phyloP scores from a whole-genome alignment of 92 coral and sea anemone species.

The Epizoanthus rinbou region DNA sequence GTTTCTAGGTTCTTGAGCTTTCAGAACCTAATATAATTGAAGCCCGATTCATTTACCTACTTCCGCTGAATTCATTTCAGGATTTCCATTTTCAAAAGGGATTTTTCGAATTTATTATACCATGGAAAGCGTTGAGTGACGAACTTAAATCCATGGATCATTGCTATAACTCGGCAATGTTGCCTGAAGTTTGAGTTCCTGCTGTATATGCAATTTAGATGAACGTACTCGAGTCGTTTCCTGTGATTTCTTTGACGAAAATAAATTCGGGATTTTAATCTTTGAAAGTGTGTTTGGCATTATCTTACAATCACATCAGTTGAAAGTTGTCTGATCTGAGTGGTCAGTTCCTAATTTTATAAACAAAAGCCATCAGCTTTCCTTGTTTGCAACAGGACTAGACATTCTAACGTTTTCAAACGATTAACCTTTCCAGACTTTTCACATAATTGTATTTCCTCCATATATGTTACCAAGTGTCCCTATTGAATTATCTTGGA shows the following conservation, averaged over 20 bases:
- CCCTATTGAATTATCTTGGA: neutral
- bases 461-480: neutral
- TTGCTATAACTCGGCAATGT: neutral
- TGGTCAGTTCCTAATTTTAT: neutral
- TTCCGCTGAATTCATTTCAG: constrained; percentile 24
- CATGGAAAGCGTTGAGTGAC: neutral
- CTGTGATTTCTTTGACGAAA: constrained; percentile 1
- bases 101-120: neutral
- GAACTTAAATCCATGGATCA: neutral
- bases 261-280: neutral
- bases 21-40: constrained; percentile 3
- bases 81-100: neutral
- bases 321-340: constrained; percentile 13
- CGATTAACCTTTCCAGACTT: neutral
- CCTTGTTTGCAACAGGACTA: too few species aligned
- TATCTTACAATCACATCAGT: neutral
- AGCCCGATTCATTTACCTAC: constrained; percentile 27
- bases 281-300: neutral
- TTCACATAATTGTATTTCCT: neutral
- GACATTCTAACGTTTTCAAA: neutral
- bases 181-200: neutral
- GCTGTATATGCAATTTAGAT: neutral
- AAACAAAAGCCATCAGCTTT: neutral
- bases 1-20: neutral
- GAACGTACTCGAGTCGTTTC: neutral